Conservation (phyloP, 2,113 vertebrate species). For the Acinonyx jubatus region DNA sequence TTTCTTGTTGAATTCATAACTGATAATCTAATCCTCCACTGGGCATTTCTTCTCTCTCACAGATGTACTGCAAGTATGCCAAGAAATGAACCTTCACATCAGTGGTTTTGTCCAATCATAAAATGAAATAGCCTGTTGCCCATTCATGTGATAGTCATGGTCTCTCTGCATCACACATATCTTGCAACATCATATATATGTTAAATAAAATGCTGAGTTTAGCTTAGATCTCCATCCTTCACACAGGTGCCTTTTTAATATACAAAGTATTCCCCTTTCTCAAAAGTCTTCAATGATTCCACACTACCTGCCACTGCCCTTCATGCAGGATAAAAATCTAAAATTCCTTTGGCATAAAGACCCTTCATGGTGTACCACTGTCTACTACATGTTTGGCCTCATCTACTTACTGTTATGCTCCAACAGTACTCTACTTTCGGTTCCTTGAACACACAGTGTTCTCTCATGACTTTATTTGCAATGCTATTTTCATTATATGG, state of each 20-base stretch:
- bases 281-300: background rate
- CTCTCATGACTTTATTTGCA: background rate
- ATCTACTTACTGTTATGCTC: background rate
- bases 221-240: background rate
- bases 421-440: background rate
- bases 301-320: background rate
- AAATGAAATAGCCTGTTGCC: slow-evolving; percentile 11
- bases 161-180: background rate
- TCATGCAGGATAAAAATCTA: background rate
- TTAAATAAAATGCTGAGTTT: background rate
- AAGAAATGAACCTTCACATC: slow-evolving; percentile 38
- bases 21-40: background rate
- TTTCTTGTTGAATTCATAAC: slow-evolving; percentile 36
- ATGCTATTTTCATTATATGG: background rate
- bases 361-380: background rate
- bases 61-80: slow-evolving; percentile 8
- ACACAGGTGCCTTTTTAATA: background rate
- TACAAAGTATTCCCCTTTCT: background rate
- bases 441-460: background rate
- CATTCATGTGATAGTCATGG: background rate
- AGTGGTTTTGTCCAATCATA: slow-evolving; percentile 4
- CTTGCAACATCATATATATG: background rate
- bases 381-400: background rate
- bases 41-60: slow-evolving; percentile 2
- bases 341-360: background rate